These are phyloP conservation scores for Oncorhynchus masou DNA, from an alignment of 2,113 vertebrate species.

Conservation along the genomic window DNA sequence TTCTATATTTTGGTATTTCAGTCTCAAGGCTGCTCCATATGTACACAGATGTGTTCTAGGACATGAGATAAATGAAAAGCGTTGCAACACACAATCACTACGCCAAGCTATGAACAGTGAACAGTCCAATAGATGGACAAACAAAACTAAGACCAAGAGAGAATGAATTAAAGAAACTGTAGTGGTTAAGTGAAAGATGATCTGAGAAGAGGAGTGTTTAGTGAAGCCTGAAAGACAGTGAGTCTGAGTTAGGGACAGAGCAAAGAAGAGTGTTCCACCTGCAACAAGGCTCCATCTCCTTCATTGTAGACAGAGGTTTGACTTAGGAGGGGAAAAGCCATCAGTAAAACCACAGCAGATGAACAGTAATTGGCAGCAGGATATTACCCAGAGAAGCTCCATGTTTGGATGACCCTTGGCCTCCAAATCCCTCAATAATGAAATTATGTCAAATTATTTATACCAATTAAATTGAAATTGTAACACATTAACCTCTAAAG, in stretches of 20 bases:
- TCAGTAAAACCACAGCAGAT: neutral
- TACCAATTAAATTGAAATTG: slow-evolving; percentile 11
- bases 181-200: neutral
- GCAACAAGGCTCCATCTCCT: neutral
- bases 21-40: too few species aligned
- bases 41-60: neutral
- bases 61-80: neutral
- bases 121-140: neutral
- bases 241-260: too few species aligned
- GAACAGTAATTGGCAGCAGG: slow-evolving; percentile 23
- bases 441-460: slow-evolving; percentile 48
- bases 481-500: slow-evolving; percentile 43
- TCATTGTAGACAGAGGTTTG: neutral
- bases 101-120: neutral
- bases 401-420: slow-evolving; percentile 21
- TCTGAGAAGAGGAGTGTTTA: neutral
- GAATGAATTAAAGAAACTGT: neutral
- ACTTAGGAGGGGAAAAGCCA: neutral
- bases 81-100: neutral
- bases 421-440: slow-evolving; percentile 32
- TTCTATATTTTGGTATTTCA: too few species aligned
- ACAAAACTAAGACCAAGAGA: neutral
- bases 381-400: slow-evolving; percentile 50
- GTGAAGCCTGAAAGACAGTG: neutral
- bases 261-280: too few species aligned